Base-by-base conservation (phyloP, 1,140 invertebrate species). In the Trachelipus rathkii region DNA sequence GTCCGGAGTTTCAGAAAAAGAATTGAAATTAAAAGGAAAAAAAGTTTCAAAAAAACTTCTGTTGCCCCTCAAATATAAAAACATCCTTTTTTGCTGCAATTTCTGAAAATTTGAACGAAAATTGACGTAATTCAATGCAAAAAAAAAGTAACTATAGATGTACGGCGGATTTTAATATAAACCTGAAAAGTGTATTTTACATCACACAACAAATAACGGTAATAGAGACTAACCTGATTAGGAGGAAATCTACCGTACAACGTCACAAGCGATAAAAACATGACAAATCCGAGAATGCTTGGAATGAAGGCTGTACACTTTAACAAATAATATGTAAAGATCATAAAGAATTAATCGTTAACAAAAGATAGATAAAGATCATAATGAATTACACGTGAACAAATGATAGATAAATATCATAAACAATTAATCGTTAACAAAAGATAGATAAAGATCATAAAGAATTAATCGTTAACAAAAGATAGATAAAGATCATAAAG, bases 221-320 rank as follows among this genome's bases (percentile, higher is more conserved):
- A 60, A 60, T 15, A 60, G 46, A 44, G 19, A 7, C 80, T 74
- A 19, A 82, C 81, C 78, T 82, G 77, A 53, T 78, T 82, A 13
- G 81, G 81, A 6, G 78, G 86, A 76, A 86, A 87, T 44, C 88
- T 83, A 10, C 88, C 88, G 82, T 87, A 88, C 7, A 85, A 81
- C 66, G 82, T 85, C 19, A 88, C 83, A 3, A 88, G 82, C 0
- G 85, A 81, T 24, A 86, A 85, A 80, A 88, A 87, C 73, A 86
- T 80, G 10, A 86, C 79, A 73, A 88, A 86, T 19, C 84, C 84
- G 19, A 84, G 68, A 15, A 84, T 81, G 66, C 83, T 84, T 7
- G 87, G 87, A 73, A 88, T 84, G 79, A 88, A 88, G 4, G 87
- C 87, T 3, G 87, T 84, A 45, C 83, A 84, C 78, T 88, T 88